Evolutionary conservation across 2,888 invertebrate species (phyloP).

Genomic region (Acleris cristana): DNA sequence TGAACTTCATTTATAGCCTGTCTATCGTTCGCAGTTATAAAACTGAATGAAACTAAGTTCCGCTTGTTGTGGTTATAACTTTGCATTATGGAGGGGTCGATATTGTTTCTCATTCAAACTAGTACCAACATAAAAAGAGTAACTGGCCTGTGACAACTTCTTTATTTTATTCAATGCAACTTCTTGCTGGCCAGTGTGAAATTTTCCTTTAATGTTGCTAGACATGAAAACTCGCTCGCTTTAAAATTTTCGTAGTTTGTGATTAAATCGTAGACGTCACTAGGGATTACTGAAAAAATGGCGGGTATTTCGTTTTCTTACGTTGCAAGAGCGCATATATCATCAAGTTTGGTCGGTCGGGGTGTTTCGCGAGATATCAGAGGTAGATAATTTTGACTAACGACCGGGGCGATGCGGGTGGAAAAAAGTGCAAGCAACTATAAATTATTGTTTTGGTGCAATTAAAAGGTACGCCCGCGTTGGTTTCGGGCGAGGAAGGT

Average conservation of each 20-base stretch:
- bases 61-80: constrained; percentile 63
- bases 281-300: constrained; percentile 61
- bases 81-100: constrained; percentile 51
- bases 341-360: constrained; percentile 54
- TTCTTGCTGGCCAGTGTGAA: constrained; percentile 10
- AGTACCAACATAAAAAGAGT: constrained; percentile 14
- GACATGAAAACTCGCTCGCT: constrained; percentile 16
- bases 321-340: constrained; percentile 68
- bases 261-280: constrained; percentile 58
- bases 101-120: constrained; percentile 40
- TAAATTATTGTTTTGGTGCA: constrained; percentile 78
- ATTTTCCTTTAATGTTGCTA: constrained; percentile 29
- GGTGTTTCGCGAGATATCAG: constrained; percentile 70
- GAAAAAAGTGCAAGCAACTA: constrained; percentile 70
- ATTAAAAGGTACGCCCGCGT: constrained; percentile 65
- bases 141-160: constrained; percentile 14
- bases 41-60: constrained; percentile 74
- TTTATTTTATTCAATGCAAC: neutral
- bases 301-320: constrained; percentile 61
- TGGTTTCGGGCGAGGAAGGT: constrained; percentile 40
- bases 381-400: constrained; percentile 81
- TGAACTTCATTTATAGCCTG: constrained; percentile 79
- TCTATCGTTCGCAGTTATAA: constrained; percentile 77
- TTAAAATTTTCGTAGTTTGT: constrained; percentile 34
- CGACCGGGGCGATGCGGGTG: constrained; percentile 61